These are phyloP conservation scores for Verasper variegatus DNA, from an alignment of 2,113 vertebrate genomes.

Conservation along the genomic window DNA sequence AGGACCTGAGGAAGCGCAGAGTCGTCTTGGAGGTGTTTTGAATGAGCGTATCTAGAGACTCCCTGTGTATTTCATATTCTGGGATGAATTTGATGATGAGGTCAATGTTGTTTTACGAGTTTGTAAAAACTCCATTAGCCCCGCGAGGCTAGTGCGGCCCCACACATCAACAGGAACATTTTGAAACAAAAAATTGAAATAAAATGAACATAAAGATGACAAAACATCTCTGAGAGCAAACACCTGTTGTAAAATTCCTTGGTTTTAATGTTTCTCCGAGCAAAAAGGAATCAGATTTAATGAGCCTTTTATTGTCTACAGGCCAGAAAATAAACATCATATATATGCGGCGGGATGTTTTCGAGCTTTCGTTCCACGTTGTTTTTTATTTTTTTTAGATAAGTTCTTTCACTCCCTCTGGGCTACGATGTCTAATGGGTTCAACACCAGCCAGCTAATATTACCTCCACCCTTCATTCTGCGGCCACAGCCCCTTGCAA, in stretches of 20 bases:
- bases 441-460: not conserved
- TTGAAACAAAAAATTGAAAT: no score
- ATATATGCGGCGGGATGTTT: not conserved
- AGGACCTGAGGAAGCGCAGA: not conserved
- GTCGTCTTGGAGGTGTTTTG: not conserved
- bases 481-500: not conserved
- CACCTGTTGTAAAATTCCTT: not conserved
- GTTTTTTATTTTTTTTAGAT: not conserved
- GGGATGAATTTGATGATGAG: not conserved
- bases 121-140: not conserved
- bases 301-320: not conserved
- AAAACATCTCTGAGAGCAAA: not conserved
- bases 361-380: not conserved
- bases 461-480: not conserved
- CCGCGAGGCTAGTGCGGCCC: not conserved
- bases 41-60: not conserved
- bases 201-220: not conserved
- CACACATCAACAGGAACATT: no score
- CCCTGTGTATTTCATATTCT: not conserved
- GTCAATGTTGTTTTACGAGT: not conserved
- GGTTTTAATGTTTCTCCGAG: not conserved
- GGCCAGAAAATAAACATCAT: not conserved
- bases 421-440: constrained; percentile 14
- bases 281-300: not conserved
- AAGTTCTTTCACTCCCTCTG: not conserved